Evolutionary conservation across 2,113 vertebrate genomes (phyloP), one percentile per base, ranked within the genome.

Genomic region (Diadophis punctatus): DNA sequence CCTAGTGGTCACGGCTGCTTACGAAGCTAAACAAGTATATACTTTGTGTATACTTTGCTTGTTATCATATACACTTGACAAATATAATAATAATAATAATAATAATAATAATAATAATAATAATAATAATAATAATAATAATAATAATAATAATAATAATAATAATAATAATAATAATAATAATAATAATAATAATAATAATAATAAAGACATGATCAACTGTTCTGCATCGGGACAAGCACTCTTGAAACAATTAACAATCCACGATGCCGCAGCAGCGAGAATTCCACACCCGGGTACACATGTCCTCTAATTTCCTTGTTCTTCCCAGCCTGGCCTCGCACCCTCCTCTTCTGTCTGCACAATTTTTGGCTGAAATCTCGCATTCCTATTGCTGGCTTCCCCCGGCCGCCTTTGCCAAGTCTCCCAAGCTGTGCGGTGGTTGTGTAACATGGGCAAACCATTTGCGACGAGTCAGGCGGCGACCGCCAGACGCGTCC

Each of bases 401-500:
- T 90, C 95, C 46, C 55, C 34, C n/a, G 22, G 92, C 63, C 6
- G 46, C 30, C 87, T 93, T 90, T 60, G 96, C 95, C 96, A 96
- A 92, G 86, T 89, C 92, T 92, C 55, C 74, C 22, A 88, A 94
- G 95, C 94, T 63, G 63, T 11, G 90, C 23, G n/a, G 94, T 94
- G 95, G 93, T 95, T 95, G 95, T 5, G 2, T 94, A 95, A 94
- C 80, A 6, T 95, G 96, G 96, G 96, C 96, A 93, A 88, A 86
- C 30, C 39, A 34, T 96, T 97, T 95, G 93, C 93, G 93, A 97
- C 93, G 94, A 55, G 92, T 60, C 93, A 97, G 93, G 96, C 95
- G 94, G 94, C 94, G 94, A 96, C 96, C 95, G 97, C 96, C 96
- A 97, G 95, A 97, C 93, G 95, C 96, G 96, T 96, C 9, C 96